A percentile compares a stretch with the other conserved stretches of the same genome.
Conservation (phyloP, 2,888 invertebrate species). For the Napeogenes inachia region DNA sequence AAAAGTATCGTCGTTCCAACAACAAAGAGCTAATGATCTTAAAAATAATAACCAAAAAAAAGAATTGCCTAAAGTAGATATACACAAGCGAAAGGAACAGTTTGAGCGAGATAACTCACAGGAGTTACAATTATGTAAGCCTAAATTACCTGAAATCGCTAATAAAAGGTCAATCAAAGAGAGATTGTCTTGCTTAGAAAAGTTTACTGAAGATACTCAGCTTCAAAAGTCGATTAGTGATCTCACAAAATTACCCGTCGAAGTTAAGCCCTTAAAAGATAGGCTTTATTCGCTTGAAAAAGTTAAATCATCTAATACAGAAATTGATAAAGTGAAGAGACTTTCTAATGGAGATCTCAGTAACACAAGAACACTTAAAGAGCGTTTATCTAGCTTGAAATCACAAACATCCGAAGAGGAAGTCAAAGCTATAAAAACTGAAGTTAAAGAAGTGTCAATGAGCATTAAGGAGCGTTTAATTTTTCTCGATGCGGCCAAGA, state of each 20-base stretch:
- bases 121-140: constrained; percentile 69
- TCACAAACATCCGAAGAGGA: constrained; percentile 70
- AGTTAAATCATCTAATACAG: constrained; percentile 61
- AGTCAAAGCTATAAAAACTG: constrained; percentile 54
- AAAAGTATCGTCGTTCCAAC: constrained; percentile 79
- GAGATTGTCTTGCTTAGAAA: constrained; percentile 82
- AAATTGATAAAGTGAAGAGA: constrained; percentile 69
- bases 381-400: constrained; percentile 67
- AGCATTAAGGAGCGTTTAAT: constrained; percentile 74
- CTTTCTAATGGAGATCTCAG: constrained; percentile 67
- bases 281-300: constrained; percentile 80
- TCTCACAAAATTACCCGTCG: constrained; percentile 73
- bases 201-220: constrained; percentile 76
- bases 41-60: constrained; percentile 72
- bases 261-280: constrained; percentile 80
- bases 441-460: constrained; percentile 72
- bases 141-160: constrained; percentile 79
- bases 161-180: constrained; percentile 85
- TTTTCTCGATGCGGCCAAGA: constrained; percentile 71
- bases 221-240: constrained; percentile 69
- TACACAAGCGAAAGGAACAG: constrained; percentile 87
- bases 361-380: constrained; percentile 67
- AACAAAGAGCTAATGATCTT: constrained; percentile 63
- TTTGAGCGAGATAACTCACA: constrained; percentile 84
- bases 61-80: constrained; percentile 87